Evolutionary conservation across 2,888 invertebrate genomes (phyloP).

Genomic region (Leptura quadrifasciata): DNA sequence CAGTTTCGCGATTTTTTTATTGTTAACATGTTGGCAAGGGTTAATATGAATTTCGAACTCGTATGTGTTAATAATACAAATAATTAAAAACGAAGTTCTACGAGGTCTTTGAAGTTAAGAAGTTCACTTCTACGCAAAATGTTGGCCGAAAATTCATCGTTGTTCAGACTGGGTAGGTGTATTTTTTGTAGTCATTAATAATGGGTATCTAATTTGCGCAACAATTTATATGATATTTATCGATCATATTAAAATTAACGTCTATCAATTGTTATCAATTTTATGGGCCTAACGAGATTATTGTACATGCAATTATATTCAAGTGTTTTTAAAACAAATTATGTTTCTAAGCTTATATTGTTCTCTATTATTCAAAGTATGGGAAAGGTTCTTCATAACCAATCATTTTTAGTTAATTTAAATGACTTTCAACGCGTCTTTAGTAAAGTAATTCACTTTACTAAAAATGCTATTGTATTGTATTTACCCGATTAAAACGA

Average conservation of each 20-base stretch:
- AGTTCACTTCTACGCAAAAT: conserved; percentile 67
- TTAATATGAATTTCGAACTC: conserved; percentile 37
- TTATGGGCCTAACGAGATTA: background rate
- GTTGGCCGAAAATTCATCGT: conserved; percentile 72
- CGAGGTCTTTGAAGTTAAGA: conserved; percentile 72
- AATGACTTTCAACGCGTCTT: background rate
- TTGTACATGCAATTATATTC: background rate
- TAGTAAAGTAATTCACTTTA: too few species aligned
- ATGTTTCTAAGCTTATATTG: background rate
- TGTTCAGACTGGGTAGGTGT: conserved; percentile 72
- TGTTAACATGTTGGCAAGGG: background rate
- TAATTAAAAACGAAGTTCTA: conserved; percentile 71
- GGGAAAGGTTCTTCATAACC: background rate
- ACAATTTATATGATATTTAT: conserved; percentile 14
- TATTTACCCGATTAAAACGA: too few species aligned
- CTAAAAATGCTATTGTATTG: too few species aligned
- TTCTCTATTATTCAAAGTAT: background rate
- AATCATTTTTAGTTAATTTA: background rate
- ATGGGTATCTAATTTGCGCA: background rate
- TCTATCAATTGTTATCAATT: background rate
- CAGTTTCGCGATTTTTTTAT: background rate
- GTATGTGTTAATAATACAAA: conserved; percentile 28
- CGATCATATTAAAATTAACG: conserved; percentile 18
- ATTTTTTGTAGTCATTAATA: background rate
- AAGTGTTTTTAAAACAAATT: background rate